Percentiles rank a stretch among this genome's conserved stretches.
phyloP scores from a whole-genome alignment of 1,140 invertebrate genomes.

The Drosophila oshimai region DNA sequence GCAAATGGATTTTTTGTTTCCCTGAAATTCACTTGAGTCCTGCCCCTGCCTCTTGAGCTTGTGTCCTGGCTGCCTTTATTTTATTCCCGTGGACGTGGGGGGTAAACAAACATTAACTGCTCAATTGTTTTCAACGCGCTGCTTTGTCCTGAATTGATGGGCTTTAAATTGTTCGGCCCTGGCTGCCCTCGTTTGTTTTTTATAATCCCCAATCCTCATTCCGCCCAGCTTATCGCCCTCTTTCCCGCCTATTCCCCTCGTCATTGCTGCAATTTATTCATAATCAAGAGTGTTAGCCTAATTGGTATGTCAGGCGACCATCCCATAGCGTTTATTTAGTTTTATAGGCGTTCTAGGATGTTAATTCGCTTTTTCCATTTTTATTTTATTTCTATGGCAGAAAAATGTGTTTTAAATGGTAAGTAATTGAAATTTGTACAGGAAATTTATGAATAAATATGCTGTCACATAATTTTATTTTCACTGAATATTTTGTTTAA shows the following conservation, averaged over 20 bases:
- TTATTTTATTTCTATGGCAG: background rate
- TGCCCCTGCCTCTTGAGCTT: too few relatives aligned
- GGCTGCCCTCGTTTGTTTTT: background rate
- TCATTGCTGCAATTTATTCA: conserved; percentile 57
- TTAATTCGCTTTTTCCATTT: background rate
- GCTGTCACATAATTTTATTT: too few relatives aligned
- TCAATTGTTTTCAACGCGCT: conserved; percentile 73
- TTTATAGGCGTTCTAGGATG: background rate
- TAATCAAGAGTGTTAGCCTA: conserved; percentile 58
- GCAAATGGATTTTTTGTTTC: conserved; percentile 35
- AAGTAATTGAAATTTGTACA: too few relatives aligned
- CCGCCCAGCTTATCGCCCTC: background rate
- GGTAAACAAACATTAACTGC: conserved; percentile 73
- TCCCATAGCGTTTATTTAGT: conserved; percentile 30
- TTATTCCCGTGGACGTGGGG: conserved; percentile 47
- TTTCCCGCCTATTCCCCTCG: background rate
- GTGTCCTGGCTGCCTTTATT: conserved; percentile 23
- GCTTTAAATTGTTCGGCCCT: conserved; percentile 63
- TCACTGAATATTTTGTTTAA: too few relatives aligned
- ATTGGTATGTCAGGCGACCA: conserved; percentile 46
- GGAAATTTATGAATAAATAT: too few relatives aligned
- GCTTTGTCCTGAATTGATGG: conserved; percentile 72
- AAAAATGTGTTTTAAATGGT: too few relatives aligned
- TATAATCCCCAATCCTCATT: background rate
- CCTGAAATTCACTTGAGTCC: conserved; percentile 40